Evolutionary conservation across 2,797 vertebrate genomes (phyloP).

Genomic region (Dallia pectoralis): DNA sequence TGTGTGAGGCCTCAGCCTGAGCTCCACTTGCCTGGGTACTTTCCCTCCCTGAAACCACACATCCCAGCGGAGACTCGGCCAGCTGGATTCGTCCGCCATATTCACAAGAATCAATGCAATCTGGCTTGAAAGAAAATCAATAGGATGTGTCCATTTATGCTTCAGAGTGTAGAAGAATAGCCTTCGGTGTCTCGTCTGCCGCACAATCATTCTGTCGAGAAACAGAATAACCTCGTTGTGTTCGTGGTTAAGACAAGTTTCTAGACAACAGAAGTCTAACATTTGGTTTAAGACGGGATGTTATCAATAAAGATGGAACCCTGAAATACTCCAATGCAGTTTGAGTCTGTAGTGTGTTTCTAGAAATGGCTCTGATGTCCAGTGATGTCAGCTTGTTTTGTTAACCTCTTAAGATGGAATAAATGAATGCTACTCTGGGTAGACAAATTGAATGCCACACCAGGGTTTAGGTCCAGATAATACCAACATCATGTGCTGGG

Average conservation of each 20-base stretch:
- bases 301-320: neutral
- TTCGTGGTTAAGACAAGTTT: slow-evolving; percentile 62
- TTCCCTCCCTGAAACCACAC: slow-evolving; percentile 54
- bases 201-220: slow-evolving; percentile 73
- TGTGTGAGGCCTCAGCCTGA: slow-evolving; percentile 71
- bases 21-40: slow-evolving; percentile 74
- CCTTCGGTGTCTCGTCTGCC: slow-evolving; percentile 79
- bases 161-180: slow-evolving; percentile 82
- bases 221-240: slow-evolving; percentile 73
- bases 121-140: slow-evolving; percentile 98
- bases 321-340: slow-evolving; percentile 22
- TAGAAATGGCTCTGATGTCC: neutral
- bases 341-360: neutral
- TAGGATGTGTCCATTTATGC: slow-evolving; percentile 95
- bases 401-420: neutral
- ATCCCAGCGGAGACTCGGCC: slow-evolving; percentile 79
- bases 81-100: slow-evolving; percentile 90
- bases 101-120: slow-evolving; percentile 92
- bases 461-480: too few species aligned
- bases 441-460: neutral
- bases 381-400: neutral
- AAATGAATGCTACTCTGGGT: neutral
- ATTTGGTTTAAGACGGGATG: slow-evolving; percentile 4
- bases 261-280: neutral
- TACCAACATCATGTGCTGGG: too few species aligned